Percentiles rank a stretch among this genome's conserved stretches.
Conservation (phyloP, 2,888 invertebrate species). For the Embidobia sp. region DNA sequence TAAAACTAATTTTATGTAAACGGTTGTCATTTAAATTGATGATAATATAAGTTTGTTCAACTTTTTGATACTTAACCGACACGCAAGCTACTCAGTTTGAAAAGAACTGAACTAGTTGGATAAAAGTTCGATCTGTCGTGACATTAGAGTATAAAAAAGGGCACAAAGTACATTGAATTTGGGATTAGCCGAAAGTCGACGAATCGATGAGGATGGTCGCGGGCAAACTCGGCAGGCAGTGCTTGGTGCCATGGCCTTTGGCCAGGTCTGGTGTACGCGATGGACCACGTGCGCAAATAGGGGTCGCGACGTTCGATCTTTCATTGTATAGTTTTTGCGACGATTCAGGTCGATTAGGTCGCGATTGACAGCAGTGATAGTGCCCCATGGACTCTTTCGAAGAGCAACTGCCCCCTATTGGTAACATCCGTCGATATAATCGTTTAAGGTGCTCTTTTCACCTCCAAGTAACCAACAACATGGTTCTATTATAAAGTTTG, state of each 20-base stretch:
- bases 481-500: background rate
- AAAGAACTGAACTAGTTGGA: background rate
- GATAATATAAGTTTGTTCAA: background rate
- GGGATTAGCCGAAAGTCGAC: conserved; percentile 7
- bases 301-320: conserved; percentile 45
- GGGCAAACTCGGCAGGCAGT: conserved; percentile 65
- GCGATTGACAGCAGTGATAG: conserved; percentile 52
- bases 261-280: conserved; percentile 70
- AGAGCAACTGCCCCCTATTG: conserved; percentile 74
- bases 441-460: conserved; percentile 12
- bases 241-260: conserved; percentile 76
- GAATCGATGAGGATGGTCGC: conserved; percentile 51
- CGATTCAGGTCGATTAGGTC: conserved; percentile 72
- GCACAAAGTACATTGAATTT: background rate
- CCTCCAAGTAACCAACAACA: background rate
- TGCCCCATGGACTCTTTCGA: conserved; percentile 71
- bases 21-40: background rate
- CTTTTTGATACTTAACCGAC: conserved; percentile 6
- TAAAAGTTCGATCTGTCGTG: conserved; percentile 14
- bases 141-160: conserved; percentile 28
- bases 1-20: too few relatives aligned
- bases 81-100: conserved; percentile 22
- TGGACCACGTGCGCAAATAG: conserved; percentile 61
- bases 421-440: conserved; percentile 69
- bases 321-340: conserved; percentile 69